These are phyloP conservation scores for Onchidella celtica DNA, from an alignment of 2,888 invertebrate genomes.

Conservation along the genomic window DNA sequence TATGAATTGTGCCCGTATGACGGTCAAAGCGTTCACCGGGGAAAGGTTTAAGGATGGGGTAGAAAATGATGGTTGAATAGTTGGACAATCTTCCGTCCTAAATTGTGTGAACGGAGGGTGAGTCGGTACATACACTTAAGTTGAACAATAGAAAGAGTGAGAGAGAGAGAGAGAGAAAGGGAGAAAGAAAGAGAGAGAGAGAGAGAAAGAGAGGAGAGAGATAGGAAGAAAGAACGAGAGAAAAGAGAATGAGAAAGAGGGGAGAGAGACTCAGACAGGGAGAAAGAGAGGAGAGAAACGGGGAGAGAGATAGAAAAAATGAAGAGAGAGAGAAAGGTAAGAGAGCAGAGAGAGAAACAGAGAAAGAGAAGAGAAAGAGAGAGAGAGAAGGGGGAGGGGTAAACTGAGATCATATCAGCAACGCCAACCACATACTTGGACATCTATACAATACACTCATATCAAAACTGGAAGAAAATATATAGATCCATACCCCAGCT, in stretches of 20 bases:
- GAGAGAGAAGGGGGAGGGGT: background rate
- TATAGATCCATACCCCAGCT: too few species aligned
- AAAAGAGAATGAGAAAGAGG: background rate
- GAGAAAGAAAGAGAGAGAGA: background rate
- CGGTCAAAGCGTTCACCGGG: too few species aligned
- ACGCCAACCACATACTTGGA: too few species aligned
- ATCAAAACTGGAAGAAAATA: too few species aligned
- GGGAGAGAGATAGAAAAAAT: background rate
- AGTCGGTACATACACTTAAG: background rate
- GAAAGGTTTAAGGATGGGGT: too few species aligned
- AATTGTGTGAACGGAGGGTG: too few species aligned
- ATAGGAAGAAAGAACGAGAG: conserved; percentile 6
- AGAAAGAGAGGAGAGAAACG: background rate
- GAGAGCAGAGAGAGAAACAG: conserved; percentile 12
- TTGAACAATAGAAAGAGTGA: background rate
- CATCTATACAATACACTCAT: too few species aligned
- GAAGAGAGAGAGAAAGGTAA: conserved; percentile 24
- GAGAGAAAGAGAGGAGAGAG: background rate
- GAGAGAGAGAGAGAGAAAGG: conserved; percentile 21
- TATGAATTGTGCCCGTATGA: too few species aligned
- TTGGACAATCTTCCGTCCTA: too few species aligned
- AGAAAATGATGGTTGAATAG: too few species aligned
- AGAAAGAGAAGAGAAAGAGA: conserved; percentile 8
- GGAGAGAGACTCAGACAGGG: background rate
- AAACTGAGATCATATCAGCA: too few species aligned